Percentiles rank a stretch among this genome's conserved stretches.
phyloP scores from a whole-genome alignment of 2,113 vertebrate species.

The Trochalopteron elliotii region DNA sequence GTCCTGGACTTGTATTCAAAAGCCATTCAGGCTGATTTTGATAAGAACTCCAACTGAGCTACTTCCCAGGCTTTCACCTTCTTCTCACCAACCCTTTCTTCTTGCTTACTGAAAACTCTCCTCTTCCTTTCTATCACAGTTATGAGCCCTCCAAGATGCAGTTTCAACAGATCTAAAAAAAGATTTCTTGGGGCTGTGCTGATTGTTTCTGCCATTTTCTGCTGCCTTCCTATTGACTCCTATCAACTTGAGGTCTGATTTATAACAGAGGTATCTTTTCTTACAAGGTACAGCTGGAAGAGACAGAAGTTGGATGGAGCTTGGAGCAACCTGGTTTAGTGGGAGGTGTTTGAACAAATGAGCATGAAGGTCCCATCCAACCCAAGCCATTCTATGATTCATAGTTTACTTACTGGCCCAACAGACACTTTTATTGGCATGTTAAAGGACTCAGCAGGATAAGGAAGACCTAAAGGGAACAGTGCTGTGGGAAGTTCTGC shows the following conservation, averaged over 20 bases:
- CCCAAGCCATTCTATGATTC: background rate
- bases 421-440: background rate
- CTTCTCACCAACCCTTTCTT: background rate
- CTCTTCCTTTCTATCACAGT: background rate
- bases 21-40: background rate
- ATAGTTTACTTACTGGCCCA: background rate
- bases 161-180: background rate
- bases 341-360: background rate
- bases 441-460: background rate
- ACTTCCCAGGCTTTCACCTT: background rate
- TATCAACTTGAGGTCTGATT: background rate
- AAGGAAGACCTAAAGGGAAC: background rate
- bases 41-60: background rate
- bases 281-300: background rate
- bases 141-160: background rate
- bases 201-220: background rate
- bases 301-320: background rate
- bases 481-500: background rate
- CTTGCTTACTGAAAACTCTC: background rate
- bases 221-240: background rate
- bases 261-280: background rate
- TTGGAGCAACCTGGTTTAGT: background rate
- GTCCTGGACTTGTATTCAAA: background rate
- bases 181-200: background rate
- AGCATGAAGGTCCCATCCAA: background rate